Base-by-base conservation (phyloP, 2,113 vertebrate species). In the Neolamprologus caudopunctatus region DNA sequence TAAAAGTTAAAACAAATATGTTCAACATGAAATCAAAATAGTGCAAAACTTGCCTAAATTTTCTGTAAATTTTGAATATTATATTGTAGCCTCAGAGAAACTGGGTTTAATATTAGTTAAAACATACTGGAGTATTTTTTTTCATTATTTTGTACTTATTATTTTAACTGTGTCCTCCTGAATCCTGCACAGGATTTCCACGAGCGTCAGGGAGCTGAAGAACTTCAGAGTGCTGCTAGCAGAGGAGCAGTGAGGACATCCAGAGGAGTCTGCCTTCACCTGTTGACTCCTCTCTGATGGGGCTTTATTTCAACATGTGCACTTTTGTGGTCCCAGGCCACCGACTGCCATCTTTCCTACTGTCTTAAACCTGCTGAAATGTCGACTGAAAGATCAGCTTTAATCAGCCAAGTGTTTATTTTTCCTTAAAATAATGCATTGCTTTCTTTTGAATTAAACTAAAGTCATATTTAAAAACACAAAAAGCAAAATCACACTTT, bases 121-220 rank as follows among this genome's bases (percentile, higher is more conserved):
- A 71, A 71, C 21, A 73, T 73, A 47, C 13, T 73, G 21, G 40
- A 47, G 40, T 73, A 78, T 28, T 50, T 31, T 9, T 68, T 75
- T 10, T 24, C 4, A 28, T 61, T 45, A 6, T n/a, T 33, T 80
- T 7, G 17, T 80, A 35, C 33, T 53, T 13, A 16, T 78, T 50
- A 4, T 24, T 54, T 21, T 13, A 54, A n/a, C 16, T 21, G 6
- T 50, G 6, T 11, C 4, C 45, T 78, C 5, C 1, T 68, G 45
- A 54, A 71, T 35, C 94, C n/a, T 81, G 84, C 88, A 1, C 95
- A 99, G 98, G 94, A 96, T 99, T 93, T 98, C 98, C 63, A 99
- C 98, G 2, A 99, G 98, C 4, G 81, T 99, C 85, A 95, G 94
- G 93, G 98, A 99, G 93, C 91, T 99, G 95, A 95, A 98, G 89